Conservation (phyloP, 2,113 vertebrate genomes). For the Chamaetylas fuelleborni region DNA sequence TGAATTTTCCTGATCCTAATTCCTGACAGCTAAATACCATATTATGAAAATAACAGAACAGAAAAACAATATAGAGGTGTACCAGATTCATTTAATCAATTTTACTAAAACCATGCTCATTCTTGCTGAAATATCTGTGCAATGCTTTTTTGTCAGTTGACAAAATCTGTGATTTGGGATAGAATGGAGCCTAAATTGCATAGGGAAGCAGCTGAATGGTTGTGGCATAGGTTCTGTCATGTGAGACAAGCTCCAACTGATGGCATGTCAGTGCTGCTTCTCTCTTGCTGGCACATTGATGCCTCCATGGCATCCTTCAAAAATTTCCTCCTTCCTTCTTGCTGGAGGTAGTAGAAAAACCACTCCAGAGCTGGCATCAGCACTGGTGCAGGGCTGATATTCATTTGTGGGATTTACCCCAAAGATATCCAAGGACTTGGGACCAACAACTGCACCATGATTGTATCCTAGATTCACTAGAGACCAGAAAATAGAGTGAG, state of each 20-base stretch:
- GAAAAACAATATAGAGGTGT: background rate
- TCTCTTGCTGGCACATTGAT: background rate
- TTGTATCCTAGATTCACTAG: background rate
- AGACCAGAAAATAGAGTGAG: background rate
- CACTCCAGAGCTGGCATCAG: background rate
- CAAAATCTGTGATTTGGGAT: background rate
- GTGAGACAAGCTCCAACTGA: background rate
- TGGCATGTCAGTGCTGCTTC: background rate
- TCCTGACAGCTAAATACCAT: background rate
- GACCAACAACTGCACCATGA: background rate
- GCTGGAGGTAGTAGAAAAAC: background rate
- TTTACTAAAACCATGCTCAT: background rate
- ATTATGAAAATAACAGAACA: background rate
- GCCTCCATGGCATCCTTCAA: background rate
- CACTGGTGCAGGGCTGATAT: background rate
- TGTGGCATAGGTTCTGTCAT: background rate
- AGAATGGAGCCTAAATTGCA: rapidly evolving
- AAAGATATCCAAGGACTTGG: background rate
- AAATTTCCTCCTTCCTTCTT: background rate
- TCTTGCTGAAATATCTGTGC: background rate
- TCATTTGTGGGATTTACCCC: background rate
- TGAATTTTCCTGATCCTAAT: background rate
- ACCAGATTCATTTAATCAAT: background rate
- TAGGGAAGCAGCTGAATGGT: background rate
- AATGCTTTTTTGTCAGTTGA: background rate